Evolutionary conservation across 2,888 invertebrate species (phyloP), one percentile per base, ranked within the genome.

Genomic region (Eumacrocentrus americanus): DNA sequence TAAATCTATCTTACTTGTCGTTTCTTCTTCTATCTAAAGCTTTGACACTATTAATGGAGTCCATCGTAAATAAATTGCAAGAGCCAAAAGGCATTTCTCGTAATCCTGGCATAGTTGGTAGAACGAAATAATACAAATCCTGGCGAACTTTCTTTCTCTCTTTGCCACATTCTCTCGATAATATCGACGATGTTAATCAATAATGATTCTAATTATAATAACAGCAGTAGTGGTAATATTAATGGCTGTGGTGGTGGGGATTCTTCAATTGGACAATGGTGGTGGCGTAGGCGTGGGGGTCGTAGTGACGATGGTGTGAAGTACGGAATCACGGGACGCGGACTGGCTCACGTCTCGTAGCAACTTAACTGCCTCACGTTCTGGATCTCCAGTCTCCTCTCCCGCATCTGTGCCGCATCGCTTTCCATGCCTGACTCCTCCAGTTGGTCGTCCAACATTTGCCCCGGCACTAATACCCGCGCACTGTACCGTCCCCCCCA

Each of bases 291-390:
- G 75, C 54, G 74, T 73, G 44, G 72, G 70, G 55, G 76, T 75
- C 68, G 78, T 71, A 34, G 78, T 74, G 48, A 74, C 72, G 65
- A 79, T 78, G 46, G 79, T 80, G 69, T 82, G 60, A 76, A 86
- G 83, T 80, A 86, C 83, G 81, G 86, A 83, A 81, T 87, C 86
- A 73, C 85, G 83, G 68, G 86, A 86, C 76, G 85, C 86, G 76
- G 87, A 86, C 81, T 86, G 86, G 78, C 86, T 86, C 75, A 86
- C 86, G 72, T 86, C 85, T 73, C 86, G 84, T 68, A 87, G 81
- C 76, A 87, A 81, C 63, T 86, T 87, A 63, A 86, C 86, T 69
- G 85, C 86, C 76, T 86, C 86, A 77, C 86, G 84, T 61, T 76
- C 77, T 34, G 69, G 66, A 54, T 56, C 62, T 20, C 62, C 54